Percentiles rank a stretch among this genome's conserved stretches.
These are phyloP conservation scores for Buceros bicornis DNA, from an alignment of 2,797 vertebrate species.

Conservation along the genomic window DNA sequence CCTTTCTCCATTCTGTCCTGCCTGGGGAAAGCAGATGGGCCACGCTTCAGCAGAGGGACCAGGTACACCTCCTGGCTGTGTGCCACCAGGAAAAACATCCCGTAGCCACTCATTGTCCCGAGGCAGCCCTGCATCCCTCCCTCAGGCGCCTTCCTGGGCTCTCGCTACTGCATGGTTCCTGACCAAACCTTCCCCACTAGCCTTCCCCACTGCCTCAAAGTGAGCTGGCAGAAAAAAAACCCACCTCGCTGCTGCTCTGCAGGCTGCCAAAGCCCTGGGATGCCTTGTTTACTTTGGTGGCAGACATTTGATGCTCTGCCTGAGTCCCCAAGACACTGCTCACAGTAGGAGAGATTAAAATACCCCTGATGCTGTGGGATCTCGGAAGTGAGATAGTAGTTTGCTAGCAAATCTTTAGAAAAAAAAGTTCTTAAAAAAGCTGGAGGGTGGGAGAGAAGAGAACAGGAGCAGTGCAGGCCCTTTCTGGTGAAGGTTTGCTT, in stretches of 20 bases:
- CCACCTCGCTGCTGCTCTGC: neutral
- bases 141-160: neutral
- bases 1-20: neutral
- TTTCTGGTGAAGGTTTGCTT: neutral
- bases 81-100: neutral
- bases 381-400: neutral
- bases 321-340: neutral
- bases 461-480: rapidly evolving
- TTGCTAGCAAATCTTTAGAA: neutral
- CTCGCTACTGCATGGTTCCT: neutral
- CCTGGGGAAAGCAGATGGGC: rapidly evolving
- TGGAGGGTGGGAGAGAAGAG: neutral
- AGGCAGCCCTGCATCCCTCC: neutral
- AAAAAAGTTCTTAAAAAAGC: neutral
- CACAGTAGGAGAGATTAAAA: neutral
- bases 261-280: neutral
- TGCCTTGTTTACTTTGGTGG: neutral
- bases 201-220: neutral
- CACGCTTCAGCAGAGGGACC: neutral
- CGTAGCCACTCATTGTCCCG: rapidly evolving
- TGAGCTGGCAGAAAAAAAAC: neutral
- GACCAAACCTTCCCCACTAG: neutral
- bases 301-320: neutral
- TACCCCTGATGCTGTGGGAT: neutral
- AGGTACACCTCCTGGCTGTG: too few relatives aligned